Conservation (phyloP, 2,888 invertebrate species). For the Napeogenes inachia region DNA sequence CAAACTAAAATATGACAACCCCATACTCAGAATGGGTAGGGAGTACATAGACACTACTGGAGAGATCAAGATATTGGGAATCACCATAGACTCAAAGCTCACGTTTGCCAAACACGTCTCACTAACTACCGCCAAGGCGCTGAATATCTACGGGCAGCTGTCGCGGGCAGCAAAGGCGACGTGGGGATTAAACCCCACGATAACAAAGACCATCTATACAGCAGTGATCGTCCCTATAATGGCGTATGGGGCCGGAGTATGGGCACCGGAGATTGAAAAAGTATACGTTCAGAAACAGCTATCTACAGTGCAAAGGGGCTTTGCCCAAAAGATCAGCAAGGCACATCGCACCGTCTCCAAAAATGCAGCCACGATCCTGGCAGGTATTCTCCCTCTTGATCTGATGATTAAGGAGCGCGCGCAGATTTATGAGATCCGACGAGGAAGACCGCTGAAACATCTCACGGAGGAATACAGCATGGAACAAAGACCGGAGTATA, state of each 20-base stretch:
- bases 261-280: constrained; percentile 14
- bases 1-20: background rate
- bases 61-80: constrained; percentile 11
- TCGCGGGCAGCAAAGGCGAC: too few relatives aligned
- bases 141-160: constrained; percentile 9
- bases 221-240: constrained; percentile 11
- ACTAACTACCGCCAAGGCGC: constrained; percentile 12
- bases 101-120: constrained; percentile 11
- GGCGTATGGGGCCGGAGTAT: constrained; percentile 22
- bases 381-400: constrained; percentile 30
- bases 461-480: constrained; percentile 20
- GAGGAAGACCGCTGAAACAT: constrained; percentile 16
- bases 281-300: constrained; percentile 12
- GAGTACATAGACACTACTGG: background rate
- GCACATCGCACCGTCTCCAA: constrained; percentile 27
- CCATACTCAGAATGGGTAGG: constrained; percentile 10
- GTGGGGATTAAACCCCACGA: too few relatives aligned
- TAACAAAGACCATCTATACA: too few relatives aligned
- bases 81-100: constrained; percentile 13
- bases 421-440: constrained; percentile 25
- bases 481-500: constrained; percentile 15
- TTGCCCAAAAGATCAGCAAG: constrained; percentile 14
- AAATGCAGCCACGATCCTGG: constrained; percentile 22
- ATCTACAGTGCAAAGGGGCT: background rate
- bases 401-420: constrained; percentile 23